phyloP scores from a whole-genome alignment of 1,140 invertebrate genomes.

The Apis laboriosa region DNA sequence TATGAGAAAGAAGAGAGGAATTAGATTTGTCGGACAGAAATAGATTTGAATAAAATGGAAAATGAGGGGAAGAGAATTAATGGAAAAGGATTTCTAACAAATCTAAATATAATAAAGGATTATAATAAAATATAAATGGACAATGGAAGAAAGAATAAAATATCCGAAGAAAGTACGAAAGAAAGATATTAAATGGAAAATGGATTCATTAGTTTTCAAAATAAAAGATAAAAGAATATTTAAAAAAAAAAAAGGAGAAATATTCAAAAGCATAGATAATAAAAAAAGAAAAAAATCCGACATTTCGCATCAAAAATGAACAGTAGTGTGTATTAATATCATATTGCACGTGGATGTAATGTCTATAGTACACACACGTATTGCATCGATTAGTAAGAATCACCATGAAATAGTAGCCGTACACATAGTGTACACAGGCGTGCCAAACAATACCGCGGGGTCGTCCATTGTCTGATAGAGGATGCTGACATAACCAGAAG shows the following conservation, averaged over 20 bases:
- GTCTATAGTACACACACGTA: constrained; percentile 48
- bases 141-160: too few species aligned
- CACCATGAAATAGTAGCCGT: constrained; percentile 69
- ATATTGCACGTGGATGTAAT: constrained; percentile 26
- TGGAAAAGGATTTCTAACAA: too few species aligned
- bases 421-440: constrained; percentile 59
- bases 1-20: too few species aligned
- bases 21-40: too few species aligned
- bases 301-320: neutral
- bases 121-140: too few species aligned
- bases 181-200: too few species aligned
- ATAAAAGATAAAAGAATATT: neutral
- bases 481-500: constrained; percentile 79
- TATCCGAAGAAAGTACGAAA: too few species aligned
- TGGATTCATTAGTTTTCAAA: too few species aligned
- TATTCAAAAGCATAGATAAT: neutral
- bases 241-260: neutral
- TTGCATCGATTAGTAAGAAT: constrained; percentile 74
- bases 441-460: constrained; percentile 75
- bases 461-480: constrained; percentile 77
- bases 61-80: too few species aligned
- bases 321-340: neutral
- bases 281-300: neutral
- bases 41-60: too few species aligned
- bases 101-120: too few species aligned